Evolutionary conservation across 2,113 vertebrate species (phyloP).

Genomic region (Oncorhynchus mykiss): DNA sequence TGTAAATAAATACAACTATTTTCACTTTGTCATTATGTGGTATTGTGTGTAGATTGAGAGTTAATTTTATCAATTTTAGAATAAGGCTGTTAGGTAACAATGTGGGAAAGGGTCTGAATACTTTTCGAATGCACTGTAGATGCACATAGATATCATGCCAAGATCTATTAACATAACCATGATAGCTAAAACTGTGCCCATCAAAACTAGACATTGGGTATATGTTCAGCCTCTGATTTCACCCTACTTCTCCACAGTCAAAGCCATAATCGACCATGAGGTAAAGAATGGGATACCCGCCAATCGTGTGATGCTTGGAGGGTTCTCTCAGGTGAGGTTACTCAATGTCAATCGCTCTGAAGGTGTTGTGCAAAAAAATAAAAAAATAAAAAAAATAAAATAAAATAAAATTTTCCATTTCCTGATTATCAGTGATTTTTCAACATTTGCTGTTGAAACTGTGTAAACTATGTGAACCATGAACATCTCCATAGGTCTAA

Average conservation of each 20-base stretch:
- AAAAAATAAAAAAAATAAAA: not conserved
- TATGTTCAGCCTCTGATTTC: not conserved
- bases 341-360: no score
- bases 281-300: slow-evolving; percentile 93
- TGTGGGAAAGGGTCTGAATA: no score
- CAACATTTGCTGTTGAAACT: no score
- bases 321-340: slow-evolving; percentile 92
- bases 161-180: no score
- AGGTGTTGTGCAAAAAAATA: not conserved
- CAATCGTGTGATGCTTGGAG: slow-evolving; percentile 90
- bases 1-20: no score
- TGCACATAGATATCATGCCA: no score
- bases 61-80: no score
- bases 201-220: not conserved
- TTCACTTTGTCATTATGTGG: no score
- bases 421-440: not conserved
- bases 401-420: not conserved
- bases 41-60: no score
- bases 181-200: no score
- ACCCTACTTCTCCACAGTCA: slow-evolving; percentile 75
- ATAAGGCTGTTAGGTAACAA: no score
- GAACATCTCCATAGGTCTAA: not conserved
- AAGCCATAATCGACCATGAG: slow-evolving; percentile 95
- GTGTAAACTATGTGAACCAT: not conserved
- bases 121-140: no score